Base-by-base conservation (phyloP, 2,888 invertebrate species). In the Himalopsyche japonica region DNA sequence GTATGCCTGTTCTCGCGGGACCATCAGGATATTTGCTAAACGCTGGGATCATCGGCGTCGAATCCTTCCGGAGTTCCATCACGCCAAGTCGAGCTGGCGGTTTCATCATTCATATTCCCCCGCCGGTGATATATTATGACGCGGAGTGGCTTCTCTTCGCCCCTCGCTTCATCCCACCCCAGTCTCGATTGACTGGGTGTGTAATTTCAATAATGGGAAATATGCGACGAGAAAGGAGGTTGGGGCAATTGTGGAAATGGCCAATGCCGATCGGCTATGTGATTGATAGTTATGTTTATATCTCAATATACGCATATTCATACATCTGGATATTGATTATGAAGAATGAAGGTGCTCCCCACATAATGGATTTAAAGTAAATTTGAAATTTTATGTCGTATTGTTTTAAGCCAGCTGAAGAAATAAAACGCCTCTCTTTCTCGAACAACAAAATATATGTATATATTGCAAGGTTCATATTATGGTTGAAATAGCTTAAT, bases 171-270 rank as follows among this genome's bases (percentile, higher is more conserved):
- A 27, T 30, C 5, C 70, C 12, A 30, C 70, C 70, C 70, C 70
- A 27, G 70, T 27, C 70, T 70, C 70, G 70, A 70, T 70, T 70
- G 70, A 70, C 70, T 70, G 70, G 70, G 70, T 70, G 70, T 70
- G 70, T 70, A 70, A 70, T 70, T 70, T 70, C 70, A 70, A 70
- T 70, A 70, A 70, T 70, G 70, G 70, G 70, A 70, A 70, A 70
- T 70, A 70, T 70, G 70, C 70, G 70, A 70, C 70, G 70, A 70
- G 70, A 70, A 30, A 30, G 70, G 30, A 30, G 30, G 70, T 12
- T 30, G 30, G 70, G 70, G 70, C 27, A 70, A 27, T 70, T 70
- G 70, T 70, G 70, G 70, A 70, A 70, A 70, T 70, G 70, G 70
- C 70, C 64, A 70, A 70, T 27, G 27, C 70, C 70, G 70, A 5